Evolutionary conservation across 2,113 vertebrate genomes (phyloP), one percentile per base, ranked within the genome.

Genomic region (Stercorarius parasiticus): DNA sequence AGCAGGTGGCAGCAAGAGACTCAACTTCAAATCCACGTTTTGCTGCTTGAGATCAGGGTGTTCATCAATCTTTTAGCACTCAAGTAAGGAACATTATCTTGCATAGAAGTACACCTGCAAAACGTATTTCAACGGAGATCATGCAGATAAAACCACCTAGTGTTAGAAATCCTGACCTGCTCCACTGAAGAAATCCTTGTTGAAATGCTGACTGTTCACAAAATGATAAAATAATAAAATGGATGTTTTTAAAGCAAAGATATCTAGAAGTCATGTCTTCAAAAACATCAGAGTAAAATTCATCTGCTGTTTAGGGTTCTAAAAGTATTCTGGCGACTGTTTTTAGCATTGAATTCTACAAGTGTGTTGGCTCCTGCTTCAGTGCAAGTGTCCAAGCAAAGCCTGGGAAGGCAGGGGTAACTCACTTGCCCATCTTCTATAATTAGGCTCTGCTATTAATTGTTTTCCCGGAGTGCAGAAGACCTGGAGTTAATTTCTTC

Each of bases 1-100:
- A 98, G 97, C 86, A 98, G 97, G 85, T 97, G 96, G 98, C 98
- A 98, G 96, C 94, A 97, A 85, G 97, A 97, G 95, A 96, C 53
- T 56, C 91, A 66, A 43, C 82, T 93, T 95, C 79, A 93, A 70
- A 70, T 38, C 42, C 38, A 25, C 32, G 14, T 55, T 83, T 86
- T 91, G 93, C 27, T 52, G 71, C 76, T 64, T 38, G 29, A 17
- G 14, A 32, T 32, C 18, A 71, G 52, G 6, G 8, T 25, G 16
- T 65, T 70, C 86, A 74, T 58, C 62, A 11, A 14, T 53, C 52
- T 71, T 36, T 53, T 43, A 32, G 16, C 38, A 22, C 13, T 38
- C 36, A 4, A 10, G 45, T 1, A 1, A 59, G 56, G 15, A 67
- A 22, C 30, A 5, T 25, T 38, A 13, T 5, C 67, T 23, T 7